phyloP scores from a whole-genome alignment of 2,113 vertebrate species.

The Platysteira castanea region DNA sequence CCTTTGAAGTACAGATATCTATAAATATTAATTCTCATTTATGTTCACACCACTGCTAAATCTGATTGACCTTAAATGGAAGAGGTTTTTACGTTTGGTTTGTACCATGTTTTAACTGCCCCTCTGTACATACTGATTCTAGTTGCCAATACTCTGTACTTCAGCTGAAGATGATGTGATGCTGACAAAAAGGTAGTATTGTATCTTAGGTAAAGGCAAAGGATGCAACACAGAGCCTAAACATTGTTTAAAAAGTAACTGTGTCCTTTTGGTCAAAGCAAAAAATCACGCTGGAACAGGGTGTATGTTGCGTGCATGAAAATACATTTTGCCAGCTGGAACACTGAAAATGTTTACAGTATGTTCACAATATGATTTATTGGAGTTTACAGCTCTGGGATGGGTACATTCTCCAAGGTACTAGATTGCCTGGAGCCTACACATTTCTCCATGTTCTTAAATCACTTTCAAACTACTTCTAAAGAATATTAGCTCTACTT shows the following conservation, averaged over 20 bases:
- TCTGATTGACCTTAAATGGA: neutral
- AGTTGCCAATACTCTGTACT: neutral
- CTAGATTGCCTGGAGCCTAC: constrained; percentile 47
- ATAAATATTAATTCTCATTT: neutral
- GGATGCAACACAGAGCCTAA: neutral
- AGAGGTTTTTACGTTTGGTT: neutral
- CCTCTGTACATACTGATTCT: neutral
- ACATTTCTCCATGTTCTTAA: constrained; percentile 48
- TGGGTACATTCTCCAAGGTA: constrained; percentile 40
- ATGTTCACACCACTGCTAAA: neutral
- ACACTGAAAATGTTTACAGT: constrained; percentile 51
- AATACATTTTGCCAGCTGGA: constrained; percentile 52
- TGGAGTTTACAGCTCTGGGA: constrained; percentile 48
- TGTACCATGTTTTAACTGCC: neutral
- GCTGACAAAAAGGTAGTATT: neutral
- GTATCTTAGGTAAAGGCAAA: neutral
- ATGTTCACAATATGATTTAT: constrained; percentile 56
- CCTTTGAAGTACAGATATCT: neutral
- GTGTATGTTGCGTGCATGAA: neutral
- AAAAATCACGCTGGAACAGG: neutral
- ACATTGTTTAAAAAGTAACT: neutral
- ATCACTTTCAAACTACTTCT: constrained; percentile 25
- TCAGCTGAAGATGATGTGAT: neutral
- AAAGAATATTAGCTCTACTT: constrained; percentile 40
- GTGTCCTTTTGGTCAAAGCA: neutral